phyloP scores from a whole-genome alignment of 2,888 invertebrate species.

The Machimus atricapillus region DNA sequence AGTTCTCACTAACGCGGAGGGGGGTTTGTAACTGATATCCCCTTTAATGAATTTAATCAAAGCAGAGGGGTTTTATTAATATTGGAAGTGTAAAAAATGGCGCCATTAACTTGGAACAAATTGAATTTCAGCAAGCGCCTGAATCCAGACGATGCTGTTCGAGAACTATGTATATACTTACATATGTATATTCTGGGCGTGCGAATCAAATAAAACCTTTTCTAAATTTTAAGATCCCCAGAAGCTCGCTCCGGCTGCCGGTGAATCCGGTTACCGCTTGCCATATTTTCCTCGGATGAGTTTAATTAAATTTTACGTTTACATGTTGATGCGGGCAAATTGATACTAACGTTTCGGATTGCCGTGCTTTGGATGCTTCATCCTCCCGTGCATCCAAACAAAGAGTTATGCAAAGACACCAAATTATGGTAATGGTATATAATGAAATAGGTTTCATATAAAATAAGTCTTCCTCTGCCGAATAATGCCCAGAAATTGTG shows the following conservation, averaged over 20 bases:
- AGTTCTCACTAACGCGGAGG: background rate
- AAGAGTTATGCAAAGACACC: background rate
- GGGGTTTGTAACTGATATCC: background rate
- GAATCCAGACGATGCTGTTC: background rate
- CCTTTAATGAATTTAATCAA: background rate
- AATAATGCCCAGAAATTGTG: background rate
- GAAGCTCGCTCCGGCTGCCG: background rate
- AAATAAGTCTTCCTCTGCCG: background rate
- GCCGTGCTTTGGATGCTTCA: background rate
- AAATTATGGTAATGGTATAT: background rate
- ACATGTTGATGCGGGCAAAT: constrained; percentile 12
- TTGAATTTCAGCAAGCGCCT: background rate
- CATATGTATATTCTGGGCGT: background rate
- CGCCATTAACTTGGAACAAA: background rate
- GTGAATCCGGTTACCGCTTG: background rate
- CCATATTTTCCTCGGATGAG: background rate
- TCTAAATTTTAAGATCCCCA: constrained; percentile 10
- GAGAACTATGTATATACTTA: background rate
- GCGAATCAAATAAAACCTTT: constrained; percentile 9
- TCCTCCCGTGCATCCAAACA: background rate
- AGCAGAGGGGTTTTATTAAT: background rate
- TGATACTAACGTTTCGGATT: background rate
- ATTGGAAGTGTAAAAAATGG: background rate
- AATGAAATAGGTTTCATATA: background rate
- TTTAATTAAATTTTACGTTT: constrained; percentile 26